phyloP scores from a whole-genome alignment of 2,113 vertebrate genomes.

The Gopherus evgoodei region DNA sequence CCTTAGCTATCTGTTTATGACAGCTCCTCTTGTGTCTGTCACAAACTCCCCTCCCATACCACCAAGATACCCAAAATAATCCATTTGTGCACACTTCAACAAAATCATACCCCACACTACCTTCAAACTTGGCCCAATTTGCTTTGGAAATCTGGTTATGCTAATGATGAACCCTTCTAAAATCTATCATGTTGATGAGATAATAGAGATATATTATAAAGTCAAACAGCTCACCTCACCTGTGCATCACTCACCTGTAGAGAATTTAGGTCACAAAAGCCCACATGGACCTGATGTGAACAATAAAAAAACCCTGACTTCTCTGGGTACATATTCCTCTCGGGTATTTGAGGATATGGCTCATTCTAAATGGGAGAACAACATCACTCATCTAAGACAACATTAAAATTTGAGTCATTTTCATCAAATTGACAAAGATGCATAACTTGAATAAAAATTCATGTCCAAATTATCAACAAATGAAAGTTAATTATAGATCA shows the following conservation, averaged over 20 bases:
- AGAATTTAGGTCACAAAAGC: neutral
- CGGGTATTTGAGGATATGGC: neutral
- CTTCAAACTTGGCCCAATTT: neutral
- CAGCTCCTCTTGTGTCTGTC: neutral
- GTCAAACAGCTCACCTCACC: neutral
- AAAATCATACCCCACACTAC: neutral
- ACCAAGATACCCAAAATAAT: neutral
- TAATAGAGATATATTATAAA: neutral
- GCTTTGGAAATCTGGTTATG: neutral
- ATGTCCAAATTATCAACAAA: conserved; percentile 66
- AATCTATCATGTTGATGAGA: neutral
- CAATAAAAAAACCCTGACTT: neutral
- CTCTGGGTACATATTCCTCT: neutral
- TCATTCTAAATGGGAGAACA: neutral
- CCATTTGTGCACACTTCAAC: neutral
- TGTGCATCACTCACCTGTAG: neutral
- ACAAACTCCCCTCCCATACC: neutral
- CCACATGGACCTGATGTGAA: neutral
- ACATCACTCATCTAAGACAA: neutral
- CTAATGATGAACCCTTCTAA: neutral
- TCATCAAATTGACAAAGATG: conserved; percentile 62
- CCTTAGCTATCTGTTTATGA: no score
- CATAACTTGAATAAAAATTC: conserved; percentile 62
- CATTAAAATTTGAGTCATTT: conserved; percentile 3
- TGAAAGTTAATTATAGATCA: conserved; percentile 71